A percentile compares a stretch with the other conserved stretches of the same genome.
phyloP scores from a whole-genome alignment of 2,888 invertebrate genomes.

The Acutogordius australiensis region DNA sequence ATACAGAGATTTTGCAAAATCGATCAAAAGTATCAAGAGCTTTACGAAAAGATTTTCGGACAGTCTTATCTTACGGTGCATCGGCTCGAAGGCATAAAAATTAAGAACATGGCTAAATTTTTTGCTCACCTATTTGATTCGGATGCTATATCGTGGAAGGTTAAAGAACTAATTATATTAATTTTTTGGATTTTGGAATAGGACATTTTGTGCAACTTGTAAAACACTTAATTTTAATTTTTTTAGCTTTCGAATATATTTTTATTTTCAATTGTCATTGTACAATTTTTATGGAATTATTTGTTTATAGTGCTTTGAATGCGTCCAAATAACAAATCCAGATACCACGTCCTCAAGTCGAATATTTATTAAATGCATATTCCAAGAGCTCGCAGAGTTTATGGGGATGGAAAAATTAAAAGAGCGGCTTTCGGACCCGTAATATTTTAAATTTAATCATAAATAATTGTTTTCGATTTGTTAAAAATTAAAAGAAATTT shows the following conservation, averaged over 20 bases:
- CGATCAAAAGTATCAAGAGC: conserved; percentile 60
- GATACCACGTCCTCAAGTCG: conserved; percentile 87
- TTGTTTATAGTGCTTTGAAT: conserved; percentile 37
- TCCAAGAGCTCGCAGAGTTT: conserved; percentile 67
- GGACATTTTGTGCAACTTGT: too few relatives aligned
- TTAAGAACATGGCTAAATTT: conserved; percentile 80
- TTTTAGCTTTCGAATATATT: too few relatives aligned
- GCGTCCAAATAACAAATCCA: conserved; percentile 68
- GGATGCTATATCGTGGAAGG: conserved; percentile 74
- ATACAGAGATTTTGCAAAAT: conserved; percentile 53
- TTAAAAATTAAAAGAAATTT: too few relatives aligned
- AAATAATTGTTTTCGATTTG: too few relatives aligned
- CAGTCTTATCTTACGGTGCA: conserved; percentile 73
- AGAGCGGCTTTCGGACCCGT: conserved; percentile 58
- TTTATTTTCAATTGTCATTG: neutral
- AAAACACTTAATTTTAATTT: too few relatives aligned
- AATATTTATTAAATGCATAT: conserved; percentile 85
- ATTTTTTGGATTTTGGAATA: too few relatives aligned
- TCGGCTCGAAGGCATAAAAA: conserved; percentile 66
- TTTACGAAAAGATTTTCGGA: conserved; percentile 70
- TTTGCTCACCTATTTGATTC: conserved; percentile 80
- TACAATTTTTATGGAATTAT: neutral
- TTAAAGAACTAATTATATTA: conserved; percentile 16
- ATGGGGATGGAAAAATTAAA: conserved; percentile 76
- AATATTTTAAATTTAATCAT: too few relatives aligned